Percentiles rank a stretch among this genome's conserved stretches.
These are phyloP conservation scores for Blomia tropicalis DNA, from an alignment of 2,888 invertebrate species.

Conservation along the genomic window DNA sequence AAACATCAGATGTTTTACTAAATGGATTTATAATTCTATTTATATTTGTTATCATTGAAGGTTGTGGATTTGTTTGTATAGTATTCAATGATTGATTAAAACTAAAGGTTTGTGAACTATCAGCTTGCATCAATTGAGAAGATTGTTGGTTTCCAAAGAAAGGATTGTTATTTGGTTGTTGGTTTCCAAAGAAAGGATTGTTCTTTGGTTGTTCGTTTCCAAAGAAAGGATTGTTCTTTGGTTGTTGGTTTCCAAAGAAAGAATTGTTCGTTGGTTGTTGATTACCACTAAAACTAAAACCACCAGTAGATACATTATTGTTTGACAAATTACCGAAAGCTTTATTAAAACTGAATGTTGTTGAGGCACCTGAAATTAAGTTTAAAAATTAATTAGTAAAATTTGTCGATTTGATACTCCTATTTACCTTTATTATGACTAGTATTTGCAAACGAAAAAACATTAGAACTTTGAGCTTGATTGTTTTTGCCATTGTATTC, in stretches of 20 bases:
- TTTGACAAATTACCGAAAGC: neutral
- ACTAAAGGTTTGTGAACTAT: neutral
- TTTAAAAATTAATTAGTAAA: no score
- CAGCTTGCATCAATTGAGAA: neutral
- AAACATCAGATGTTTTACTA: neutral
- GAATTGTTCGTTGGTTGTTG: no score
- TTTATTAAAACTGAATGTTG: constrained; percentile 4
- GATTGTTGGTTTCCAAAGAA: neutral
- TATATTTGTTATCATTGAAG: neutral
- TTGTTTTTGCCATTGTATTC: neutral
- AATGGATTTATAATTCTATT: neutral
- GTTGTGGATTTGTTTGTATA: neutral
- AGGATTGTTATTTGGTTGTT: neutral
- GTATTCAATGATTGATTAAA: neutral
- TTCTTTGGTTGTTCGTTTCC: neutral
- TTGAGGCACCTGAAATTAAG: no score
- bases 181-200: neutral
- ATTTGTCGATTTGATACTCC: no score
- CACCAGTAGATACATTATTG: neutral
- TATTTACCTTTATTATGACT: neutral
- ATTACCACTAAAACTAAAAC: neutral
- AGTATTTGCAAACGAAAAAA: neutral
- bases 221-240: neutral
- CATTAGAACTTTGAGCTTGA: neutral
- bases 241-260: neutral